phyloP scores from a whole-genome alignment of 2,888 invertebrate genomes.

The Loripinus fragilis region DNA sequence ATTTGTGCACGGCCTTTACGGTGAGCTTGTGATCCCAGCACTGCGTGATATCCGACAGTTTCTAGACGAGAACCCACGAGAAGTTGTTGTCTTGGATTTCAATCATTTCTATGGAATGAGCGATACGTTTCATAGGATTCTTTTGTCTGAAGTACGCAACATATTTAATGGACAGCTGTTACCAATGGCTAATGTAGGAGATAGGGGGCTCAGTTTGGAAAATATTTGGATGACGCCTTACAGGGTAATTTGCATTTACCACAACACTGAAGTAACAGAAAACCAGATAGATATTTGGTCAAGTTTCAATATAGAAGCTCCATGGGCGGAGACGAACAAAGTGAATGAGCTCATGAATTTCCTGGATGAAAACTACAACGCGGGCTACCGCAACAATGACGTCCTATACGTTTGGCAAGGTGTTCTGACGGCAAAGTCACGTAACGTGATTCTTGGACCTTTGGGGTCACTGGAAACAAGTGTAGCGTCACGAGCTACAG shows the following conservation, averaged over 20 bases:
- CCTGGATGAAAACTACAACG: conserved; percentile 86
- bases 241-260: conserved; percentile 82
- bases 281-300: conserved; percentile 86
- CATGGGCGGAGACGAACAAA: conserved; percentile 91
- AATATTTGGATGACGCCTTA: conserved; percentile 86
- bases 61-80: conserved; percentile 88
- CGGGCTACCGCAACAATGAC: conserved; percentile 84
- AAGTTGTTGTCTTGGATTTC: conserved; percentile 91
- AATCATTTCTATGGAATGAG: conserved; percentile 92
- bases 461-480: conserved; percentile 82
- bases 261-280: conserved; percentile 60
- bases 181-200: conserved; percentile 84
- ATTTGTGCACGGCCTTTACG: conserved; percentile 92
- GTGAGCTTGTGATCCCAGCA: conserved; percentile 87
- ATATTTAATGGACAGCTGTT: conserved; percentile 87
- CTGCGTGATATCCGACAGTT: conserved; percentile 88
- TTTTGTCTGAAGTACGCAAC: conserved; percentile 86
- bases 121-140: conserved; percentile 86
- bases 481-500: conserved; percentile 81
- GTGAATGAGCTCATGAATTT: conserved; percentile 86
- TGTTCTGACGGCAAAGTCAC: conserved; percentile 87
- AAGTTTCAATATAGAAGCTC: conserved; percentile 88
- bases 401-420: conserved; percentile 91
- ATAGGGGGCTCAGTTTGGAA: conserved; percentile 86
- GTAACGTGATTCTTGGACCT: conserved; percentile 68